These are phyloP conservation scores for Onthophagus sagittarius DNA, from an alignment of 2,888 invertebrate genomes.

Conservation along the genomic window DNA sequence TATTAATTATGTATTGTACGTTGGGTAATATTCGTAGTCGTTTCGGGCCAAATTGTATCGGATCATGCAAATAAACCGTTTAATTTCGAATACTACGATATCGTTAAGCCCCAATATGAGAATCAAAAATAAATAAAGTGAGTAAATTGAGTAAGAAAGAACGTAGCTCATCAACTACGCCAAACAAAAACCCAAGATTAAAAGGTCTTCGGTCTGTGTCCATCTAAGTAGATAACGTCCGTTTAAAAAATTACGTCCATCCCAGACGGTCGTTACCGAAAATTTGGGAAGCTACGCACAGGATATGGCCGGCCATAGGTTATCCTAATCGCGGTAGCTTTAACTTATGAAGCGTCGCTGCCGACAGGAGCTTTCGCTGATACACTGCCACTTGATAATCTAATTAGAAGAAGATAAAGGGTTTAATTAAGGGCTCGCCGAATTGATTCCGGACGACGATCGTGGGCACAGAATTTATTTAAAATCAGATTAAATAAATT, in stretches of 20 bases:
- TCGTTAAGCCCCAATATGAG: background rate
- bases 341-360: background rate
- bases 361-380: background rate
- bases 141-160: background rate
- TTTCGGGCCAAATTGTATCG: background rate
- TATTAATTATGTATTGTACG: background rate
- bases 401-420: background rate
- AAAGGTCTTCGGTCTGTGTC: background rate
- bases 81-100: background rate
- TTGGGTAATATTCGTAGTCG: background rate
- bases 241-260: background rate
- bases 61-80: background rate
- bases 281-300: background rate
- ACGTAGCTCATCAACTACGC: background rate
- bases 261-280: background rate
- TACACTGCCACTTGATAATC: background rate
- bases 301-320: background rate
- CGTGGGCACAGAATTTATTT: background rate
- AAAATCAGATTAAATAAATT: slow-evolving; percentile 5
- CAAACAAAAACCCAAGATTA: background rate
- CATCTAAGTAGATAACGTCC: background rate
- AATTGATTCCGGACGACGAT: background rate
- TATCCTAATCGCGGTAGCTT: background rate
- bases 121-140: background rate
- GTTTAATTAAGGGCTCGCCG: background rate